Base-by-base conservation (phyloP, 2,113 vertebrate species). In the Clarias macrocephalus region DNA sequence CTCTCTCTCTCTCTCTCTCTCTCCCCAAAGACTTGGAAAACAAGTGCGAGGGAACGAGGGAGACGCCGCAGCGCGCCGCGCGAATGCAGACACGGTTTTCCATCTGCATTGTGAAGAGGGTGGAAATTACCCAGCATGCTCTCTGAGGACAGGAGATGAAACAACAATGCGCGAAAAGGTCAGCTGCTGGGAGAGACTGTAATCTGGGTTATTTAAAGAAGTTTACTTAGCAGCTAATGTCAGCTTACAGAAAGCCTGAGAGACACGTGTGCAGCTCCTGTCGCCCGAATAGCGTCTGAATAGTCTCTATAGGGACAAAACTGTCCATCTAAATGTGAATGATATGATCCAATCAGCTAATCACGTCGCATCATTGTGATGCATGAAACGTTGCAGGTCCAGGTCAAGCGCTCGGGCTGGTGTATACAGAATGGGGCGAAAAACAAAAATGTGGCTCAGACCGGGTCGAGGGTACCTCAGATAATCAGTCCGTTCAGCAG, bases 21-120 rank as follows among this genome's bases (percentile, higher is more conserved):
- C 70, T 90, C 83, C 91, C 84, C 54, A 89, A 88, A 91, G 90
- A 92, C 90, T 85, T 19, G 88, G 90, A 92, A 93, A 95, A 93
- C 92, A 93, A 92, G 89, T 87, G 91, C 92, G 93, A 93, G 66
- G 91, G 90, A 88, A 91, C 83, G 66, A 91, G 88, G 85, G 30
- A 89, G 91, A 87, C 65, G 66, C 80, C 42, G 70, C 28, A 6
- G 60, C 83, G 85, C 83, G 88, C 57, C 86, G 91, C 62, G 83
- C 56, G 56, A 82, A 91, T 93, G 93, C 90, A 91, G 80, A 84
- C 79, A 59, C 13, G 1, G 62, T 85, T 89, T 89, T 85, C 83
- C 84, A 70, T 85, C 72, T 68, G 48, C 76, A 83, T 89, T 82
- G 56, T 84, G 82, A 79, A 75, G 54, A 62, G 86, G 68, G 66